These are phyloP conservation scores for Hypomesus transpacificus DNA, from an alignment of 2,113 vertebrate genomes.

Conservation along the genomic window DNA sequence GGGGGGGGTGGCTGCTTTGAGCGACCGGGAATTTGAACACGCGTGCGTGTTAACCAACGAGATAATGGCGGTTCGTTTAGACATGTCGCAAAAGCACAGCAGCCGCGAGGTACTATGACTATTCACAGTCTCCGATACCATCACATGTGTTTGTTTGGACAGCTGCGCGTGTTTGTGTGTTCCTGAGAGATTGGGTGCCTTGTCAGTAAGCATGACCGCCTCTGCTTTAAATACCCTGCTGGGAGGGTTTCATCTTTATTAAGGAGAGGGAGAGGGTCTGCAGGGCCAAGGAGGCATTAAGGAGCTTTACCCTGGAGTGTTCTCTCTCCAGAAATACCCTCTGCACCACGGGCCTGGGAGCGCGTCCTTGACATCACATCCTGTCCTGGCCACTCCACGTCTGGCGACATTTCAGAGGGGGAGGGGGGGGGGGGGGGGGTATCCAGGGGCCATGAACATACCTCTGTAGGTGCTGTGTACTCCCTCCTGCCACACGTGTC, in stretches of 20 bases:
- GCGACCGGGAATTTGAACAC: too few relatives aligned
- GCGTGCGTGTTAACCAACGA: too few relatives aligned
- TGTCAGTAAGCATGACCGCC: not conserved
- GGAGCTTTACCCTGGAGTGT: slow-evolving; percentile 26
- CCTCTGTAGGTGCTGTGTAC: too few relatives aligned
- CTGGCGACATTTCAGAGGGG: not conserved
- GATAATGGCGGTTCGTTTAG: too few relatives aligned
- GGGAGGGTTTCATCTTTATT: not conserved
- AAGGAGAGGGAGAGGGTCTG: not conserved
- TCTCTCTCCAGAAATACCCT: slow-evolving; percentile 22
- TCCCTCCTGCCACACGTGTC: too few relatives aligned
- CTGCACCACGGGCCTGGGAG: slow-evolving; percentile 2
- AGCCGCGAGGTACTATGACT: not conserved
- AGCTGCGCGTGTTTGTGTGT: not conserved
- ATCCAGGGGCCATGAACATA: not conserved
- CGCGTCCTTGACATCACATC: slow-evolving; percentile 14
- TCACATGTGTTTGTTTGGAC: not conserved
- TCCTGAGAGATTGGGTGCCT: not conserved
- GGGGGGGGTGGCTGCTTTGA: too few relatives aligned
- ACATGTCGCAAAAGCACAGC: too few relatives aligned
- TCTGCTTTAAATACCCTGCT: slow-evolving; percentile 7
- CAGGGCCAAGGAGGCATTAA: slow-evolving; percentile 23
- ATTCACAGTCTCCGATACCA: not conserved
- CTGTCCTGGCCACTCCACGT: not conserved
- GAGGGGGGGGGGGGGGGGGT: not conserved